These are phyloP conservation scores for Synergus umbraculus DNA, from an alignment of 2,888 invertebrate species.

Conservation along the genomic window DNA sequence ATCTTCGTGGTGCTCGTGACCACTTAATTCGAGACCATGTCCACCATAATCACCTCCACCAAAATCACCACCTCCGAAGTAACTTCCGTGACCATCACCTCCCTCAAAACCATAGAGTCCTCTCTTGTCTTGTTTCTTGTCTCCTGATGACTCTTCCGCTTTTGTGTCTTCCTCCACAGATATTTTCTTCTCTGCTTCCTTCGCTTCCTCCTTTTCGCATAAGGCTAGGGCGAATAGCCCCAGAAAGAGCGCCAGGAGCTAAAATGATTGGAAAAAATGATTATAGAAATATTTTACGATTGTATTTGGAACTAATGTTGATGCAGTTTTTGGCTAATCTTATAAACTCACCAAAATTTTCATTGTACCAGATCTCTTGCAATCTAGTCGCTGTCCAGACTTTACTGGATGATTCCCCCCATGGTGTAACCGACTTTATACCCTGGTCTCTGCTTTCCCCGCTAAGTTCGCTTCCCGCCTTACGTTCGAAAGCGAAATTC, in stretches of 20 bases:
- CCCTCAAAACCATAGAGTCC: constrained; percentile 81
- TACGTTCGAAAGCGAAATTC: constrained; percentile 75
- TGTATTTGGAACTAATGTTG: background rate
- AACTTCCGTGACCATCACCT: constrained; percentile 53
- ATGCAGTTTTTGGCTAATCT: background rate
- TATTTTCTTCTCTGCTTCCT: constrained; percentile 41
- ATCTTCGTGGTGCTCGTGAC: constrained; percentile 58
- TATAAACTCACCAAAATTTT: constrained; percentile 71
- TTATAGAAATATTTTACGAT: background rate
- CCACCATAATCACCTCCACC: constrained; percentile 55
- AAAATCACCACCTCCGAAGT: constrained; percentile 47
- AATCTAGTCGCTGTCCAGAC: constrained; percentile 70
- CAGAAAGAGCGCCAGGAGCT: constrained; percentile 64
- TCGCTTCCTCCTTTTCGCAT: constrained; percentile 58
- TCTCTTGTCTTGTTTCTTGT: constrained; percentile 87
- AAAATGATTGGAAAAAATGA: constrained; percentile 35
- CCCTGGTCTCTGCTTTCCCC: constrained; percentile 74
- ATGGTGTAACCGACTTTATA: constrained; percentile 72
- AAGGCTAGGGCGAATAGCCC: constrained; percentile 66
- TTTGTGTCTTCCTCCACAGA: constrained; percentile 50
- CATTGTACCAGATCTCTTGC: constrained; percentile 67
- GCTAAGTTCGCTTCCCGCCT: constrained; percentile 61
- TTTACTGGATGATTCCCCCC: constrained; percentile 76
- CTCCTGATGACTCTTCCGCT: constrained; percentile 76
- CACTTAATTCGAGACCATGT: constrained; percentile 46